phyloP scores from a whole-genome alignment of 1,140 invertebrate species.

The Carposina sasakii region DNA sequence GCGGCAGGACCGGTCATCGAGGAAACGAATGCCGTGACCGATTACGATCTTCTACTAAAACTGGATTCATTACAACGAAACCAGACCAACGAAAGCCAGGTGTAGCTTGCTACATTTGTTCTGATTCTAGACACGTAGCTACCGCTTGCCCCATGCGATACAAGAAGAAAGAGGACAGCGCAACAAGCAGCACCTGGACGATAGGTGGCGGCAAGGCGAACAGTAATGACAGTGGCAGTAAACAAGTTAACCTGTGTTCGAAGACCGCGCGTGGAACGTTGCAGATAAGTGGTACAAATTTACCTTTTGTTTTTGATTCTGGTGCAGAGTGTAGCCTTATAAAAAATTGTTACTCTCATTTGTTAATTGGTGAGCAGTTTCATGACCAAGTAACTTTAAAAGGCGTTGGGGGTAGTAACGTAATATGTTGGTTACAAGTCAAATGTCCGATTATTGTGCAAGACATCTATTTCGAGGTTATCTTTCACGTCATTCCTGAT shows the following conservation, averaged over 20 bases:
- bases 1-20: conserved; percentile 18
- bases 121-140: conserved; percentile 13
- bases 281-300: not conserved
- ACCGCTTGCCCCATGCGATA: conserved; percentile 12
- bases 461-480: not conserved
- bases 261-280: not conserved
- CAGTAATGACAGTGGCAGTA: too few species aligned
- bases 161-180: conserved; percentile 15
- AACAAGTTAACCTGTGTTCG: conserved; percentile 9
- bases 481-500: conserved; percentile 8
- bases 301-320: conserved; percentile 10
- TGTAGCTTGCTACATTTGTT: conserved; percentile 14
- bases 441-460: not conserved
- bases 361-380: conserved; percentile 5
- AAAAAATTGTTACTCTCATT: conserved; percentile 1
- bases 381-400: conserved; percentile 13
- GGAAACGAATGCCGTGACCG: conserved; percentile 4
- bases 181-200: not conserved
- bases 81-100: not conserved
- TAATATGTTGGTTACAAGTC: conserved; percentile 1
- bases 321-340: conserved; percentile 17
- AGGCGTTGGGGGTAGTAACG: conserved; percentile 11
- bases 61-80: not conserved
- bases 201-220: too few species aligned
- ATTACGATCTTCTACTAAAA: not conserved